These are phyloP conservation scores for Condylostylus longicornis DNA, from an alignment of 1,140 invertebrate species.

Conservation along the genomic window DNA sequence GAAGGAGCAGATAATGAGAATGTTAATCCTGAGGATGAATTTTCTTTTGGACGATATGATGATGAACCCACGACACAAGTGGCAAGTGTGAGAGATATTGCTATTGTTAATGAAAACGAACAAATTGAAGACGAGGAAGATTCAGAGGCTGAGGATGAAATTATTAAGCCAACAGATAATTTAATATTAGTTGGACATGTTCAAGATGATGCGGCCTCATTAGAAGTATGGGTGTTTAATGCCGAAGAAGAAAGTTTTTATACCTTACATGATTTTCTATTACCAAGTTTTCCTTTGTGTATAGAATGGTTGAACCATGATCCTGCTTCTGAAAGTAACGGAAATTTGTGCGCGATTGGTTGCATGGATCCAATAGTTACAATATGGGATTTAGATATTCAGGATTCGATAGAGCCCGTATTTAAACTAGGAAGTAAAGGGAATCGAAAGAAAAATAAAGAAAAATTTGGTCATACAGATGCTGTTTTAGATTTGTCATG, in stretches of 20 bases:
- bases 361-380: conserved; percentile 82
- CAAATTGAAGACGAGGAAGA: conserved; percentile 38
- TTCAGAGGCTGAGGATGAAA: conserved; percentile 81
- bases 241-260: conserved; percentile 75
- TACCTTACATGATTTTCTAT: conserved; percentile 81
- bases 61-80: conserved; percentile 36
- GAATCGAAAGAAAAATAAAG: conserved; percentile 54
- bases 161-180: conserved; percentile 81
- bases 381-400: conserved; percentile 89
- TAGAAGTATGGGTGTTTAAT: conserved; percentile 91
- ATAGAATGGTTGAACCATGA: conserved; percentile 86
- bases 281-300: conserved; percentile 77
- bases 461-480: conserved; percentile 65
- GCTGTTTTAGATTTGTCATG: conserved; percentile 83
- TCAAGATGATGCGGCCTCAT: conserved; percentile 62
- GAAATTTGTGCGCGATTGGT: conserved; percentile 81
- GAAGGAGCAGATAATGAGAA: conserved; percentile 17
- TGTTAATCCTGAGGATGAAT: conserved; percentile 46
- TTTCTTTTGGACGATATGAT: conserved; percentile 57
- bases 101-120: conserved; percentile 19
- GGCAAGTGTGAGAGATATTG: conserved; percentile 22
- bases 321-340: conserved; percentile 39
- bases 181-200: conserved; percentile 78
- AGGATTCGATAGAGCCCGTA: conserved; percentile 75
- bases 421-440: conserved; percentile 62